Evolutionary conservation across 2,888 invertebrate species (phyloP), one percentile per base, ranked within the genome.

Genomic region (Gerris lacustris): DNA sequence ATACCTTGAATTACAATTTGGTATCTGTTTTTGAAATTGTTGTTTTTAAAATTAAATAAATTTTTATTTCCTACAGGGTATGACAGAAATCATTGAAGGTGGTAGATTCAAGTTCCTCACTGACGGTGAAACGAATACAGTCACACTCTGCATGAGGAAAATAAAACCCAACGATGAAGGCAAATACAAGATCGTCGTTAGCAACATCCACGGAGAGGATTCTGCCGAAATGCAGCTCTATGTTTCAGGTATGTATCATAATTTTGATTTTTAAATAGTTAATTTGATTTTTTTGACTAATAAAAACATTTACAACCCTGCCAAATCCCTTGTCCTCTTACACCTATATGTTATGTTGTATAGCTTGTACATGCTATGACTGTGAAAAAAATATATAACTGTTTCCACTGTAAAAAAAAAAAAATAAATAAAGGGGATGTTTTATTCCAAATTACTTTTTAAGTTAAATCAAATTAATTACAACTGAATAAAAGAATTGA

Each of bases 81-180:
- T 94, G 78, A 88, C 90, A 45, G 94, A 95, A 82, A 92, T 96
- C 77, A 88, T 94, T 78, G 95, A 95, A 82, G 94, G 96, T 76
- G 98, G 97, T 76, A 88, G 96, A 74, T 96, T 94, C 83, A 96
- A 95, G 81, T 92, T 94, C 80, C 84, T 94, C 77, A 96, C 97
- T 63, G 97, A 98, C 82, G 93, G 96, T 68, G 93, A 95, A 78
- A 90, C 89, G 72, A 95, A 94, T 79, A 88, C 91, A 72, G 91
- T 97, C 77, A 94, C 95, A 63, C 85, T 99, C 73, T 94, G 95
- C 80, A 94, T 99, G 84, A 88, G 94, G 77, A 98, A 98, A 84
- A 89, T 94, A 76, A 95, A 96, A 80, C 92, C 95, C 67, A 92
- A 93, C 78, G 99, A 99, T 88, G 97, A 98, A 83, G 95, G 94